Base-by-base conservation (phyloP, 2,113 vertebrate species). In the Sphyrna mokarran region DNA sequence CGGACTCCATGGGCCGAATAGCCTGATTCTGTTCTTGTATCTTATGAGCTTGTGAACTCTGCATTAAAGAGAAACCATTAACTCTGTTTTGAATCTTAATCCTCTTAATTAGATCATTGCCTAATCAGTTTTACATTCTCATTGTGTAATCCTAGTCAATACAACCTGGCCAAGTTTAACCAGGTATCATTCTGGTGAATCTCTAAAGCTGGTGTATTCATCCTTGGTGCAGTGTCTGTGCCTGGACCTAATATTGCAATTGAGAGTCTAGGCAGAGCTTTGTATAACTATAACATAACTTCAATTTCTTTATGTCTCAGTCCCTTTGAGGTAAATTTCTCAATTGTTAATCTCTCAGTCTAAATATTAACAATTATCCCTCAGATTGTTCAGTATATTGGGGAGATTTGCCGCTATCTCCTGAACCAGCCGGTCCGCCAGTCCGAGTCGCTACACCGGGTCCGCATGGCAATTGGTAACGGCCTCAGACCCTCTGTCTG, bases 301-400 rank as follows among this genome's bases (percentile, higher is more conserved):
- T 80, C 11, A n/a, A 37, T 26, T n/a, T 33, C 76, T 80, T 80
- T 37, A n/a, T 11, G 14, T n/a, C 16, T 0, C n/a, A 80, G 11
- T 9, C 11, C 10, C 33, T 2, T 37, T 80, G 76, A 13, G 33
- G n/a, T 16, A 14, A 37, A 80, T 13, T 2, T 11, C n/a, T n/a
- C n/a, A n/a, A n/a, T n/a, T 11, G 29, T 80, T 80, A 80, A 11
- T 33, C 14, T 66, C 70, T 22, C 40, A 10, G 33, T 58, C 3
- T 29, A 10, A 23, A 11, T 58, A 23, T 89, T 14, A 26, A 22
- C 37, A 66, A 0, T 63, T 8, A 78, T 91, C 33, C n/a, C 83
- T 0, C 95, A 99, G 98, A 98, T 98, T 69, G 97, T 99, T 63
- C 98, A 98, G 96, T 99, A 99, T 95, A 99, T 99, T 0, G 99